Evolutionary conservation across 2,797 vertebrate species (phyloP), one percentile per base, ranked within the genome.

Genomic region (Babyrousa celebensis): DNA sequence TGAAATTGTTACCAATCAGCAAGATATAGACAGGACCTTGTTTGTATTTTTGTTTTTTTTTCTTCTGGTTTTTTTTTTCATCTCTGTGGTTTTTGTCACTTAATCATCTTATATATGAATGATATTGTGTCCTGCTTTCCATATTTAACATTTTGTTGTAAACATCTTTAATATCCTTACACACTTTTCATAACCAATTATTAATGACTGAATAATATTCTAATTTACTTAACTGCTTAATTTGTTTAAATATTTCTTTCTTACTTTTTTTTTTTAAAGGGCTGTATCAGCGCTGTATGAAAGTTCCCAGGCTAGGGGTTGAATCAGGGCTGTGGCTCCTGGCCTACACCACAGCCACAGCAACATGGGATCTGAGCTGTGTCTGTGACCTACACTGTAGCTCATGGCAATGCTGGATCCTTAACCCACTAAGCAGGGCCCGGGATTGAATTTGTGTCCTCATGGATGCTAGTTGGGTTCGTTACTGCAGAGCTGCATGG

Each of bases 31-130:
- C 63, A 62, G 65, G 27, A 70, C 21, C 27, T 85, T 79, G 65
- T 62, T 83, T 67, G 52, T 92, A 62, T 75, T 70, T 95, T 80
- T 20, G 20, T 82, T 14, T 83, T 83, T n/a, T 68, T 86, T 86
- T 15, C 40, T 89, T 60, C 18, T 32, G 63, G 58, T 67, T 36
- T 36, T 36, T 21, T 67, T 40, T 52, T 17, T n/a, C 27, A 71
- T 58, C 27, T 23, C 17, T 36, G n/a, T 84, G 25, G 7, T 65
- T 62, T 89, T 32, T 25, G 32, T 79, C 67, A 20, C 20, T 48
- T 78, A 29, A 21, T 72, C 21, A 79, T 43, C 48, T 54, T 1
- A 0, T 91, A 36, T 52, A 21, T 65, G 25, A 65, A 32, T 82
- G 36, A 36, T 36, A 36, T 68, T 54, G 20, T 72, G 52, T 63